These are phyloP conservation scores for Chydorus sphaericus DNA, from an alignment of 2,888 invertebrate genomes.

Conservation along the genomic window DNA sequence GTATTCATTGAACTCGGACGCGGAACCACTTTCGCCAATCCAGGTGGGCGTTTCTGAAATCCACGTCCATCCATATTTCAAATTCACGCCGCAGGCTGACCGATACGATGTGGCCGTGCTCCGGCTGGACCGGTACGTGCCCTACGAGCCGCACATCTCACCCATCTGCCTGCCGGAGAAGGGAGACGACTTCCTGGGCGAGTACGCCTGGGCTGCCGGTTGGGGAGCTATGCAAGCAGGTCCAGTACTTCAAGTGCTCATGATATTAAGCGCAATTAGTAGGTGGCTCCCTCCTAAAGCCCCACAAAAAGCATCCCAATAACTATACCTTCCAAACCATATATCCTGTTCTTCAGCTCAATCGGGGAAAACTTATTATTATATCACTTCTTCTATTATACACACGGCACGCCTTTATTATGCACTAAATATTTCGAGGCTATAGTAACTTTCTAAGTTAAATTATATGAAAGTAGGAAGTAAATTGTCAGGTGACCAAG, in stretches of 20 bases:
- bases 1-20: slow-evolving; percentile 85
- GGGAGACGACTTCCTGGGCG: slow-evolving; percentile 75
- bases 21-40: slow-evolving; percentile 77
- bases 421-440: too few species aligned
- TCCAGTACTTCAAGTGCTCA: too few species aligned
- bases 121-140: slow-evolving; percentile 72
- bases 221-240: slow-evolving; percentile 71
- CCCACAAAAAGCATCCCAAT: too few species aligned
- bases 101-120: slow-evolving; percentile 82
- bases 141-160: slow-evolving; percentile 44
- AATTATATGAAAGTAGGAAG: background rate
- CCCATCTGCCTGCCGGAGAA: slow-evolving; percentile 84
- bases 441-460: background rate
- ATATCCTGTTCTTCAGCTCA: too few species aligned
- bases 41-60: slow-evolving; percentile 83
- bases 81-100: slow-evolving; percentile 77
- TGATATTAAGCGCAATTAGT: too few species aligned
- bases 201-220: slow-evolving; percentile 82
- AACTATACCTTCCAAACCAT: too few species aligned
- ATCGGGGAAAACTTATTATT: too few species aligned
- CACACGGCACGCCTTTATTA: too few species aligned
- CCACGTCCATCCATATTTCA: slow-evolving; percentile 78
- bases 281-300: too few species aligned
- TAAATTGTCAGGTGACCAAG: background rate
- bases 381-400: too few species aligned